Evolutionary conservation across 23 tunicate species (phyloP).

Genomic region (Corella eumyota): DNA sequence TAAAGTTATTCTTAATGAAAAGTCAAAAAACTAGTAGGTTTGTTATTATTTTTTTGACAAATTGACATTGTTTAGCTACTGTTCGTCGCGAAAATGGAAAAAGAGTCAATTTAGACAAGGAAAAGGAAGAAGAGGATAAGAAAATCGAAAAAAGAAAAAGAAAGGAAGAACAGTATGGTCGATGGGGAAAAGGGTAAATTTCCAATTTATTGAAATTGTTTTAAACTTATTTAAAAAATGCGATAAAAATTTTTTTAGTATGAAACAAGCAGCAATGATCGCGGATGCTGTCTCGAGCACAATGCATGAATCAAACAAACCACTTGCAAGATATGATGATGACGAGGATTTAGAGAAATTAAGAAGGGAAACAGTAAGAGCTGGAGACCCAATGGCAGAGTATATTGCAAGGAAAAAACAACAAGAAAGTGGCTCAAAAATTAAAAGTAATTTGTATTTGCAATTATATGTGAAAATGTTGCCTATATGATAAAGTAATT

Average conservation of each 20-base stretch:
- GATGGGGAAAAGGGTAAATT: slow-evolving; percentile 90
- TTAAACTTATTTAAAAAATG: neutral
- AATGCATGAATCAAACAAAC: slow-evolving; percentile 67
- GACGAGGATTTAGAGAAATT: slow-evolving; percentile 86
- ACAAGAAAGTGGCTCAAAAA: slow-evolving; percentile 26
- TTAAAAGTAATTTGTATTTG: too few relatives aligned
- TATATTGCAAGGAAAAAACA: slow-evolving; percentile 70
- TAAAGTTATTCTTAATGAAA: neutral
- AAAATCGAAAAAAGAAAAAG: slow-evolving; percentile 26
- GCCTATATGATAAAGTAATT: too few relatives aligned
- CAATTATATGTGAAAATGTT: too few relatives aligned
- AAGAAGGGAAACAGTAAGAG: slow-evolving; percentile 36
- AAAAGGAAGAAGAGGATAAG: slow-evolving; percentile 41
- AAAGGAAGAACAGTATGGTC: slow-evolving; percentile 44
- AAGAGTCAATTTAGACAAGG: slow-evolving; percentile 41
- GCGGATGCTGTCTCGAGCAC: slow-evolving; percentile 45
- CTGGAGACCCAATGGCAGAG: slow-evolving; percentile 89
- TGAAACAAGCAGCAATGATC: slow-evolving; percentile 62
- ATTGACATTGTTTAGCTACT: too few relatives aligned
- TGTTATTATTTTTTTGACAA: too few relatives aligned
- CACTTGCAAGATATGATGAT: slow-evolving; percentile 78
- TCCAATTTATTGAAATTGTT: neutral
- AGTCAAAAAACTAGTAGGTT: too few relatives aligned
- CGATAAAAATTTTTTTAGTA: too few relatives aligned
- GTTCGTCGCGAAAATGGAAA: slow-evolving; percentile 80